These are phyloP conservation scores for Motacilla alba DNA, from an alignment of 2,113 vertebrate genomes.

Conservation along the genomic window DNA sequence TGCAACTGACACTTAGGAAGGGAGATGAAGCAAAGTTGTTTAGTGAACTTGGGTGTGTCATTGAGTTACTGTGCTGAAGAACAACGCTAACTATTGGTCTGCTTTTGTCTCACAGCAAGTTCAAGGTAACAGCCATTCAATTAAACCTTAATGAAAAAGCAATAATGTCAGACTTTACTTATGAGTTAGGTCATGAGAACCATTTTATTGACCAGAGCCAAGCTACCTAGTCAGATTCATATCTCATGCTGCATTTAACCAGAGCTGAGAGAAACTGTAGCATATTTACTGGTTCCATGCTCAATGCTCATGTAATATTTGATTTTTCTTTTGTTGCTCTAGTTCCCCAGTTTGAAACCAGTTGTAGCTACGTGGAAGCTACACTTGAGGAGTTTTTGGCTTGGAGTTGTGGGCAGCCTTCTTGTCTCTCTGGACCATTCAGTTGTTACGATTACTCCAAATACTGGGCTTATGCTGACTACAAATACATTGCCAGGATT, in stretches of 20 bases:
- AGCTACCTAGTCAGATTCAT: neutral
- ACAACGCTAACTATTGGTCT: neutral
- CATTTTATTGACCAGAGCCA: neutral
- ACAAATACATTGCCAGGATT: conserved; percentile 88
- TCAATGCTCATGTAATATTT: neutral
- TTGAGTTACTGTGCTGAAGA: neutral
- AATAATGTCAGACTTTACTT: neutral
- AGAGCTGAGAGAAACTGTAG: neutral
- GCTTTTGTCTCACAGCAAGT: neutral
- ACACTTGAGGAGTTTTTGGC: conserved; percentile 83
- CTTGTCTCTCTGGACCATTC: conserved; percentile 76
- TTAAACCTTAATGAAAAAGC: conserved; percentile 22
- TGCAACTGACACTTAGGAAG: neutral
- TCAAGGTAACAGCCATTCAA: neutral
- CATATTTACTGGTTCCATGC: conserved; percentile 2
- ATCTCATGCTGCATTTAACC: neutral
- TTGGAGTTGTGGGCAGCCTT: conserved; percentile 73
- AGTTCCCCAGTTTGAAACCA: conserved; percentile 92
- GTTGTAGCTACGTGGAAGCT: conserved; percentile 83
- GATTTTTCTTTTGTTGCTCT: conserved; percentile 55
- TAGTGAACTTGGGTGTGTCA: neutral
- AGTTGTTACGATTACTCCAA: conserved; percentile 73
- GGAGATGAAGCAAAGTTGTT: neutral
- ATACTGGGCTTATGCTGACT: conserved; percentile 96
- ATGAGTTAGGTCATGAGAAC: neutral